phyloP scores from a whole-genome alignment of 30 jellyfish, hydroid and myxozoan species.

The Sanderia malayensis region DNA sequence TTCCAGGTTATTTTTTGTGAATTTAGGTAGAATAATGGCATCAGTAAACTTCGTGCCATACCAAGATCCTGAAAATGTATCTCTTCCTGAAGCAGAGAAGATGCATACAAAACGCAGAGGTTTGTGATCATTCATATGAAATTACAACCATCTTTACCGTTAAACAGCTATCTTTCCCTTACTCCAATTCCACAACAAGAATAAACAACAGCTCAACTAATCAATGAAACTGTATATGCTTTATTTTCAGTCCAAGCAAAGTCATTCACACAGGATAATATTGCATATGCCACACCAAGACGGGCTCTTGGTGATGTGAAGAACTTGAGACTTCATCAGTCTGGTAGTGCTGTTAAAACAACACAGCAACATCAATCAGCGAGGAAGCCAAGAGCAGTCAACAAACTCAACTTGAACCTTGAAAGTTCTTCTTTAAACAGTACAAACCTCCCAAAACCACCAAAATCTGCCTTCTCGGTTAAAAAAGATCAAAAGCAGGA shows the following conservation, averaged over 20 bases:
- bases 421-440: not conserved
- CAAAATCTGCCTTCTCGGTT: not conserved
- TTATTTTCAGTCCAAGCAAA: slow-evolving; percentile 21
- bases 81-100: not conserved
- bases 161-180: too few relatives aligned
- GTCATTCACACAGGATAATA: slow-evolving; percentile 25
- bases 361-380: slow-evolving; percentile 27
- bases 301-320: slow-evolving; percentile 62
- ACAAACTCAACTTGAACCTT: not conserved
- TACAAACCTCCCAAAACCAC: not conserved
- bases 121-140: too few relatives aligned
- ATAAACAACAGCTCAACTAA: too few relatives aligned
- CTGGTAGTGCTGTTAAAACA: slow-evolving; percentile 10
- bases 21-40: too few relatives aligned
- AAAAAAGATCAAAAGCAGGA: not conserved
- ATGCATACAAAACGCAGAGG: not conserved
- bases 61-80: not conserved
- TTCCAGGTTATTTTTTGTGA: too few relatives aligned
- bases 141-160: too few relatives aligned
- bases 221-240: too few relatives aligned
- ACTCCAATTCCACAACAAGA: too few relatives aligned
- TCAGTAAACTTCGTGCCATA: not conserved
- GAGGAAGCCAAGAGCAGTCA: slow-evolving; percentile 1
- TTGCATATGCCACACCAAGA: slow-evolving; percentile 62
- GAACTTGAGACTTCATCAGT: slow-evolving; percentile 28